These are phyloP conservation scores for Scotopteryx bipunctaria DNA, from an alignment of 2,888 invertebrate genomes.

Conservation along the genomic window DNA sequence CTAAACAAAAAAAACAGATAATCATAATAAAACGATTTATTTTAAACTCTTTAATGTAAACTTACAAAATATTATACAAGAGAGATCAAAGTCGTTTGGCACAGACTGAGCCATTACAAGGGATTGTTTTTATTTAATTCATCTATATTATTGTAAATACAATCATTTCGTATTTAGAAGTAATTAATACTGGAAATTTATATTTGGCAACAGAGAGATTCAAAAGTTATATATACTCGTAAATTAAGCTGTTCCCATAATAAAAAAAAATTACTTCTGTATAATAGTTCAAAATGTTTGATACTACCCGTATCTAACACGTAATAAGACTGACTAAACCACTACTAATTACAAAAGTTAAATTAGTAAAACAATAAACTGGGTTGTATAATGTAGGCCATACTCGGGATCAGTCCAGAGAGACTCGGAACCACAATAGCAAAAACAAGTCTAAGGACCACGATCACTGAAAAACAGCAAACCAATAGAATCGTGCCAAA, in stretches of 20 bases:
- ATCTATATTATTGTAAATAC: background rate
- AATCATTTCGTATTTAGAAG: no score
- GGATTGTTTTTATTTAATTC: constrained; percentile 27
- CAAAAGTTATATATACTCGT: no score
- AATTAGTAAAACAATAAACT: background rate
- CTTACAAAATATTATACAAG: constrained; percentile 71
- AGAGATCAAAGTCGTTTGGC: constrained; percentile 58
- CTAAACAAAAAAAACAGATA: constrained; percentile 33
- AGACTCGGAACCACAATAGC: background rate
- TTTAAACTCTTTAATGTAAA: constrained; percentile 67
- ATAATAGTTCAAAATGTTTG: no score
- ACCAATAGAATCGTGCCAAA: no score
- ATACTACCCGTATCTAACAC: no score
- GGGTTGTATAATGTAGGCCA: constrained; percentile 1
- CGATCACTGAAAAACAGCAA: no score
- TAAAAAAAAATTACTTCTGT: no score
- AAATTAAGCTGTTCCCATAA: no score
- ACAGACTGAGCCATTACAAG: constrained; percentile 55
- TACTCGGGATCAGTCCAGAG: background rate
- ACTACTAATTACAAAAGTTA: background rate
- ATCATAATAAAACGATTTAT: constrained; percentile 64
- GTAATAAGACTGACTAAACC: background rate
- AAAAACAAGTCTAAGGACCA: background rate
- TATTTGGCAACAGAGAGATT: constrained; percentile 8
- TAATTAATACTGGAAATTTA: constrained; percentile 27